Percentiles rank a stretch among this genome's conserved stretches.
Conservation (phyloP, 2,888 invertebrate genomes). For the Trissoscelio sp. region DNA sequence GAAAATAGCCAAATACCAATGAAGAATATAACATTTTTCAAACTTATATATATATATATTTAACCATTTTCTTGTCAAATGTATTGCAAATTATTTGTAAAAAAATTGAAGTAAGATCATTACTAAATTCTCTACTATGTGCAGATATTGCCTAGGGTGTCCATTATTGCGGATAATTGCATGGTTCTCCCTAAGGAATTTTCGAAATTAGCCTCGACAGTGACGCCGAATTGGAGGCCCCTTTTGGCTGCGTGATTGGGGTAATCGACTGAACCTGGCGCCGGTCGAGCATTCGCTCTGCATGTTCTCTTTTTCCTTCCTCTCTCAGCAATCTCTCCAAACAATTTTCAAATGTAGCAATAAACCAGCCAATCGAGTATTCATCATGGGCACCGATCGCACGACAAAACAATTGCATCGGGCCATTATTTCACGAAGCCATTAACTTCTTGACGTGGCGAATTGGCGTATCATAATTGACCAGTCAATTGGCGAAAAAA, state of each 20-base stretch:
- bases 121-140: constrained; percentile 19
- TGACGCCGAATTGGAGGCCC: constrained; percentile 43
- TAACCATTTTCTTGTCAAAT: no score
- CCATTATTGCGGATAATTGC: constrained; percentile 73
- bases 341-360: constrained; percentile 17
- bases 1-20: no score
- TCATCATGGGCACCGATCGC: constrained; percentile 12
- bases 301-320: constrained; percentile 1
- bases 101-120: no score
- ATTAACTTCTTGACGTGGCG: constrained; percentile 48
- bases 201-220: constrained; percentile 75
- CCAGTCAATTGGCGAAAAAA: constrained; percentile 58
- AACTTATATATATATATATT: no score
- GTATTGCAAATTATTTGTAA: no score
- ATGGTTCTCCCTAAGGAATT: constrained; percentile 75
- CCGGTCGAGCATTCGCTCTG: constrained; percentile 17
- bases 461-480: constrained; percentile 44
- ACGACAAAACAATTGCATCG: constrained; percentile 45
- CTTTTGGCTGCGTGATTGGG: constrained; percentile 33
- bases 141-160: constrained; percentile 39
- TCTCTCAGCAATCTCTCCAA: not conserved
- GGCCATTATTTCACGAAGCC: constrained; percentile 40
- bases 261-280: constrained; percentile 59
- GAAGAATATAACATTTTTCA: no score
- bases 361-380: not conserved